phyloP scores from a whole-genome alignment of 2,888 invertebrate genomes.

The Lobophora halterata region DNA sequence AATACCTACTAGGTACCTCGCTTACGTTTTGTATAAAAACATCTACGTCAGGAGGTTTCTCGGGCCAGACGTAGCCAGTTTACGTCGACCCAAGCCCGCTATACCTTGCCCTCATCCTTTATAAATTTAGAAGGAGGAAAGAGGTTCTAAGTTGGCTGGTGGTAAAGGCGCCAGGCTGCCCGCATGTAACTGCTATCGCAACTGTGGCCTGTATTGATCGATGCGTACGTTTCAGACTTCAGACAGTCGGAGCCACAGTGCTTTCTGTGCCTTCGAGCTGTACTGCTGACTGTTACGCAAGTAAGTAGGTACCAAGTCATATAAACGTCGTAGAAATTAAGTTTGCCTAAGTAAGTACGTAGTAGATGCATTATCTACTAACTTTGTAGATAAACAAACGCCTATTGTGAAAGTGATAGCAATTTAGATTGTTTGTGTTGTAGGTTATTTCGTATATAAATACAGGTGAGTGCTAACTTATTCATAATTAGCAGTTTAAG shows the following conservation, averaged over 20 bases:
- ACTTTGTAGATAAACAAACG: no score
- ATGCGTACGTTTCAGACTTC: slow-evolving; percentile 40
- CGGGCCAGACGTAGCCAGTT: slow-evolving; percentile 34
- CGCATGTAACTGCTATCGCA: slow-evolving; percentile 26
- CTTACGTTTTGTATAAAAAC: neutral
- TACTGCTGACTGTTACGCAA: slow-evolving; percentile 16
- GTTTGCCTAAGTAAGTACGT: no score
- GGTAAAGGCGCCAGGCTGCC: slow-evolving; percentile 39
- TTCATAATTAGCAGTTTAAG: slow-evolving; percentile 1
- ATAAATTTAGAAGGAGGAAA: slow-evolving; percentile 13
- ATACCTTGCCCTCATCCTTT: slow-evolving; percentile 5
- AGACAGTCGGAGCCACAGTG: slow-evolving; percentile 22
- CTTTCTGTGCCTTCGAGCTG: slow-evolving; percentile 22
- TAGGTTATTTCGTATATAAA: no score
- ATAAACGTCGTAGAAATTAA: no score
- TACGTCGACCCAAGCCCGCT: slow-evolving; percentile 30
- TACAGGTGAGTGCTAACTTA: no score
- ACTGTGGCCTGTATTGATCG: slow-evolving; percentile 51
- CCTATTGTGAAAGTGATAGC: no score
- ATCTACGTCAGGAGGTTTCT: slow-evolving; percentile 34
- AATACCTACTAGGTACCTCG: neutral
- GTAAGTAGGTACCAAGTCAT: slow-evolving; percentile 17
- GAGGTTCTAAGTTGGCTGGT: slow-evolving; percentile 28
- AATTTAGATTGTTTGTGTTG: no score
- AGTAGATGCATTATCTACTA: no score